Base-by-base conservation (phyloP, 2,113 vertebrate species). In the Misgurnus mizolepis region DNA sequence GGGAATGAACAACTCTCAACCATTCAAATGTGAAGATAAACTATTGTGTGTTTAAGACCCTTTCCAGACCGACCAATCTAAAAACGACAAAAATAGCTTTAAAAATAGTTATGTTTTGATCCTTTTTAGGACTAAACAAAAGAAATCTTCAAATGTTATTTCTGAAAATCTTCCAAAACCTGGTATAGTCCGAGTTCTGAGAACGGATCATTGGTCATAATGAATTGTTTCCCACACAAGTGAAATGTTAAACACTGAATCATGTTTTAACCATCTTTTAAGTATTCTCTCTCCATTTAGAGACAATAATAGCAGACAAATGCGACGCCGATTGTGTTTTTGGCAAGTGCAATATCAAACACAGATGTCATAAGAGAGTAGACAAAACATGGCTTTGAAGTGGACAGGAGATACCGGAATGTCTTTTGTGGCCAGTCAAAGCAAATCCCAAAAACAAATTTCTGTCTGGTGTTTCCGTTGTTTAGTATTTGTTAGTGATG, bases 361-460 rank as follows among this genome's bases (percentile, higher is more conserved):
- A 69, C 85, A 82, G 82, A 86, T 84, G 85, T 60, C 41, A 6
- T 40, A 71, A 56, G 27, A n/a, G 39, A 18, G 67, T 71, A 80
- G 73, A 80, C 80, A 74, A 62, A 79, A 80, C 14, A 61, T 80
- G 70, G 71, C 50, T 62, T 69, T 75, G 62, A 62, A 66, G 69
- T 77, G 68, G 78, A 72, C 12, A 11, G 18, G 49, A 67, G 17
- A 78, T 34, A 45, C 61, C 15, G 50, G 11, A 18, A 47, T 53
- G 64, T 55, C 45, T 67, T 15, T 8, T 12, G 53, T 40, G 53
- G 65, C 34, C 49, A 78, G 65, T 5, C 47, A 68, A n/a, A 78
- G n/a, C 55, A 45, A 67, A 45, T 34, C 34, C 1, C 15, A 65
- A 39, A n/a, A 55, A 71, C 8, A 1, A 8, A 56, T 56, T 7